Conservation (phyloP, 1,140 invertebrate genomes). For the Choristoneura fumiferana region DNA sequence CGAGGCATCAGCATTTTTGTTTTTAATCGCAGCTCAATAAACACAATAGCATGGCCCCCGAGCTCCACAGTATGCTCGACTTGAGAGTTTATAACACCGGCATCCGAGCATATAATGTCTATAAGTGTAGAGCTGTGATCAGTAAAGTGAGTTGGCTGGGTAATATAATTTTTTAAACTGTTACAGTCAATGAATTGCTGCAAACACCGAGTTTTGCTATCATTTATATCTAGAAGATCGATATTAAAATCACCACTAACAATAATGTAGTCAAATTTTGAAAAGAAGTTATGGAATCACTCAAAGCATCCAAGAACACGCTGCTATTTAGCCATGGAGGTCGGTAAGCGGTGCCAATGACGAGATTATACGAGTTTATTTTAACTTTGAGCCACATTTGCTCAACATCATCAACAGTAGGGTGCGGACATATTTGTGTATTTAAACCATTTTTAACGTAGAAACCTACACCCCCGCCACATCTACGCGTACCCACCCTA, state of each 20-base stretch:
- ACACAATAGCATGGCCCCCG: too few relatives aligned
- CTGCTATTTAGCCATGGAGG: not conserved
- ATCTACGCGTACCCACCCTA: not conserved
- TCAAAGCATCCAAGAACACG: not conserved
- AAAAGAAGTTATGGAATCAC: not conserved
- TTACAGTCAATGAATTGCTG: not conserved
- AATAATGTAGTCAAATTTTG: not conserved
- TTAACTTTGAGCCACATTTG: conserved; percentile 1
- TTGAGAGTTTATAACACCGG: too few relatives aligned
- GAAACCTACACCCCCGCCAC: conserved; percentile 8
- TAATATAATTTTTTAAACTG: not conserved
- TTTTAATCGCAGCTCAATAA: too few relatives aligned
- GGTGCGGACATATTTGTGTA: not conserved
- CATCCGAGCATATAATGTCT: conserved; percentile 16
- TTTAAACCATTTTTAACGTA: not conserved
- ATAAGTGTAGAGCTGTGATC: not conserved
- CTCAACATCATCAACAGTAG: not conserved
- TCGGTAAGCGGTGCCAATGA: not conserved
- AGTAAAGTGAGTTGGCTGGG: not conserved
- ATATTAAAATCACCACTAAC: conserved; percentile 1
- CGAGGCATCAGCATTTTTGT: not conserved
- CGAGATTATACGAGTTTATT: not conserved
- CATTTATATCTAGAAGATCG: not conserved
- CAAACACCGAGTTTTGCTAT: not conserved
- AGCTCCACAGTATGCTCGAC: too few relatives aligned